A percentile compares a stretch with the other conserved stretches of the same genome.
These are phyloP conservation scores for Aporrectodea caliginosa DNA, from an alignment of 1,140 invertebrate species.

Conservation along the genomic window DNA sequence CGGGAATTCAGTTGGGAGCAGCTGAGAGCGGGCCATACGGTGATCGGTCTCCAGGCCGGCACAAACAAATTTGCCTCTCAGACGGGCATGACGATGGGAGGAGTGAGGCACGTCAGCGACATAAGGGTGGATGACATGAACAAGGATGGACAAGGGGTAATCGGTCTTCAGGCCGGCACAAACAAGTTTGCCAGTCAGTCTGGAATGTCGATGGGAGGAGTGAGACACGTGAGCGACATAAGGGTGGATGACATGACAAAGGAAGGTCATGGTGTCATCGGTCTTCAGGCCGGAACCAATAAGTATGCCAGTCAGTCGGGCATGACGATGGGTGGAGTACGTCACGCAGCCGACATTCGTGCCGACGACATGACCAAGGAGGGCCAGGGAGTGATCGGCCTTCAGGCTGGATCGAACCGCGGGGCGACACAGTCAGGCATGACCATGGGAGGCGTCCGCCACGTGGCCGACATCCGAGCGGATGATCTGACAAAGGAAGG, in stretches of 20 bases:
- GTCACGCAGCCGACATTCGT: constrained; percentile 40
- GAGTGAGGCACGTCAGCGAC: constrained; percentile 53
- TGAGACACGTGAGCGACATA: constrained; percentile 43
- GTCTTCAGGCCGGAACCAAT: constrained; percentile 61
- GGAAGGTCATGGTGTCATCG: constrained; percentile 27
- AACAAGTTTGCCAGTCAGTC: constrained; percentile 68
- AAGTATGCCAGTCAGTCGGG: constrained; percentile 58
- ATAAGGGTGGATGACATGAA: constrained; percentile 25
- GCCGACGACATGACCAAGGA: constrained; percentile 33
- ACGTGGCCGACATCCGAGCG: constrained; percentile 38
- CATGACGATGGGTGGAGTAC: constrained; percentile 76
- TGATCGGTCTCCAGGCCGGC: constrained; percentile 83
- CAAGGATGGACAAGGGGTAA: constrained; percentile 68
- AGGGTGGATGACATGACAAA: constrained; percentile 25
- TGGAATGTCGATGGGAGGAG: constrained; percentile 65
- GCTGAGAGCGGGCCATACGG: constrained; percentile 77
- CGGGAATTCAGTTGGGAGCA: constrained; percentile 76
- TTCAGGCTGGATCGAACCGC: constrained; percentile 66
- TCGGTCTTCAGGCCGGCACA: constrained; percentile 85
- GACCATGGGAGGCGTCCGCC: constrained; percentile 71
- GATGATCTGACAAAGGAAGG: constrained; percentile 31
- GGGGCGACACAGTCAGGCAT: constrained; percentile 62
- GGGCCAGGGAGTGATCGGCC: constrained; percentile 77
- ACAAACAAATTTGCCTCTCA: constrained; percentile 38
- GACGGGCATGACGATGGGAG: constrained; percentile 80